Base-by-base conservation (phyloP, 1,140 invertebrate species). In the Lysiphlebus fabarum region DNA sequence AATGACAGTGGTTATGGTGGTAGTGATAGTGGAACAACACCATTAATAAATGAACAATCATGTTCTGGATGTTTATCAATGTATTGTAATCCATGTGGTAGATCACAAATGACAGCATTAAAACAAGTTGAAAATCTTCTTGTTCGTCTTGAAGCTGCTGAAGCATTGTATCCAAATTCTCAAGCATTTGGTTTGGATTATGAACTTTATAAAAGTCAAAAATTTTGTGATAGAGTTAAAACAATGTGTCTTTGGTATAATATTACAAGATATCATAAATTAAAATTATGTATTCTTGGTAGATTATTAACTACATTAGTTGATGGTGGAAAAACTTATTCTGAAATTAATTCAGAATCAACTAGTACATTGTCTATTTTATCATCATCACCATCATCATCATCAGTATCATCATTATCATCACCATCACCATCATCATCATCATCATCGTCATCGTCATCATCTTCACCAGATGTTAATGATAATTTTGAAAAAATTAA, bases 181-280 rank as follows among this genome's bases (percentile, higher is more conserved):
- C 86, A 87, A 63, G 87, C 89, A 26, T 89, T 95, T 73, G 86
- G 83, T 1, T 70, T 78, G 7, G 83, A 90, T 56, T 90, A 90
- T 81, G 87, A 88, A 2, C 73, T 88, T 6, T 92, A 90, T 67
- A 84, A 81, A 60, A 85, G 84, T 62, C 67, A 79, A 26, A 80
- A 85, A 56, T 92, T 92, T 72, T 83, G 82, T 9, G 82, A 81
- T 2, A 80, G 86, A 65, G 82, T 91, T 6, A 89, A 85, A 71
- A 87, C 91, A 6, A 87, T 96, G 82, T 92, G 89, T 70, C 78
- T 94, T 5, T 96, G 92, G 92, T 91, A 90, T 69, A 96, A 95
- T 73, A 90, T 93, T 74, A 93, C 89, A 0, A 86, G 85, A 70
- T 89, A 93, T 69, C 86, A 92, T 73, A 85, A 89, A 62, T 81